A percentile compares a stretch with the other conserved stretches of the same genome.
phyloP scores from a whole-genome alignment of 2,888 invertebrate genomes.

The Entomobrya multifasciata region DNA sequence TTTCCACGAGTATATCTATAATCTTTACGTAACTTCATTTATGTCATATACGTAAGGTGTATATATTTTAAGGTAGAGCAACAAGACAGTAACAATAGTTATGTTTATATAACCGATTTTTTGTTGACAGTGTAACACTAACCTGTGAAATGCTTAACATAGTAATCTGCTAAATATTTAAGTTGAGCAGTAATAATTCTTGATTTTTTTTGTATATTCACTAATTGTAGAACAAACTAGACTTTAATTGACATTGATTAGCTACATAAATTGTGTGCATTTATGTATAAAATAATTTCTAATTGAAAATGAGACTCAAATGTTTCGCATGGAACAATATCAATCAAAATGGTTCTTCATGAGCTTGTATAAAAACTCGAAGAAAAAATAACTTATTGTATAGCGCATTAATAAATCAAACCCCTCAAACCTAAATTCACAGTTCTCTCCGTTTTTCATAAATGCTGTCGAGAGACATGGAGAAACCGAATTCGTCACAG shows the following conservation, averaged over 20 bases:
- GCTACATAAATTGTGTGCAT: too few species aligned
- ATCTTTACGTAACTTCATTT: too few species aligned
- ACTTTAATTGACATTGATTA: too few species aligned
- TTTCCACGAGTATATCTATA: too few species aligned
- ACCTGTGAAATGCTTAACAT: conserved; percentile 10
- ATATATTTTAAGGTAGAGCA: conserved; percentile 51
- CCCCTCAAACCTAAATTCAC: conserved; percentile 33
- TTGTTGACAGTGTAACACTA: conserved; percentile 40
- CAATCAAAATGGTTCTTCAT: conserved; percentile 7
- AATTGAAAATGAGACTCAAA: conserved; percentile 42
- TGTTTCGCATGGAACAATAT: conserved; percentile 13
- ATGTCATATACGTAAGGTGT: too few species aligned
- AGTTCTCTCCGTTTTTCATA: not conserved
- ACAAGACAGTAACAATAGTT: conserved; percentile 48
- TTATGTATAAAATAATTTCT: not conserved
- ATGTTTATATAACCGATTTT: conserved; percentile 24
- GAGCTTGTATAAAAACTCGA: not conserved
- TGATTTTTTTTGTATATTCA: conserved; percentile 7
- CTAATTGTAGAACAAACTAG: too few species aligned
- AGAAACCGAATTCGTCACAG: not conserved
- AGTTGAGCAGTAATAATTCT: conserved; percentile 63
- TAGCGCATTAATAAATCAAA: too few species aligned
- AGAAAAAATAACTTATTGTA: too few species aligned
- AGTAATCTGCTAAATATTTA: conserved; percentile 59
- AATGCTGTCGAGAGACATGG: not conserved